phyloP scores from a whole-genome alignment of 1,140 invertebrate genomes.

The Cephus cinctus region DNA sequence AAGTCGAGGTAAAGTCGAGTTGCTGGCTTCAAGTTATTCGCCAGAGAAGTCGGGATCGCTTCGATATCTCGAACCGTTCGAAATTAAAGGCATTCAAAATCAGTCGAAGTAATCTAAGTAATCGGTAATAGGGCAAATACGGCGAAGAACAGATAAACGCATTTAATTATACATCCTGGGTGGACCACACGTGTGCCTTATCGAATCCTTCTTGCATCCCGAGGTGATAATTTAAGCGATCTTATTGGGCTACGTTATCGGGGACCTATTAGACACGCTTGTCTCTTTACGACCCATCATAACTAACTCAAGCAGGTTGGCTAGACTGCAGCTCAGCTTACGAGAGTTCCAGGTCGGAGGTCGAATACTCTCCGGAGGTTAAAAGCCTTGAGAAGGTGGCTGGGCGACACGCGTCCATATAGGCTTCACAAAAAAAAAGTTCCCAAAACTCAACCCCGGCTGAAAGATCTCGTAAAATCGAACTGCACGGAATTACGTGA shows the following conservation, averaged over 20 bases:
- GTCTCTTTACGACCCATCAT: background rate
- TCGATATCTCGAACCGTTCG: too few species aligned
- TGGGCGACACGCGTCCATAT: too few species aligned
- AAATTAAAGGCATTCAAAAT: too few species aligned
- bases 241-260: slow-evolving; percentile 8
- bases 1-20: too few species aligned
- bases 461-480: too few species aligned
- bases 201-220: background rate
- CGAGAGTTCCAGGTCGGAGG: background rate
- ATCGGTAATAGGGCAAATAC: too few species aligned
- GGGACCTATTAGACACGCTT: slow-evolving; percentile 8
- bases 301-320: background rate
- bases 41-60: too few species aligned
- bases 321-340: background rate
- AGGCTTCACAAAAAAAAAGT: background rate
- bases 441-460: too few species aligned
- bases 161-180: slow-evolving; percentile 8
- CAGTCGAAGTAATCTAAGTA: too few species aligned
- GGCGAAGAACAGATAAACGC: too few species aligned
- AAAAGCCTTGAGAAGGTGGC: background rate
- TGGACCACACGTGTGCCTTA: slow-evolving; percentile 7
- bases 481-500: too few species aligned
- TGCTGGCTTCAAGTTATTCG: too few species aligned
- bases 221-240: slow-evolving; percentile 4
- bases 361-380: background rate